Evolutionary conservation across 1,140 invertebrate genomes (phyloP), one percentile per base, ranked within the genome.

Genomic region (Zophobas morio): DNA sequence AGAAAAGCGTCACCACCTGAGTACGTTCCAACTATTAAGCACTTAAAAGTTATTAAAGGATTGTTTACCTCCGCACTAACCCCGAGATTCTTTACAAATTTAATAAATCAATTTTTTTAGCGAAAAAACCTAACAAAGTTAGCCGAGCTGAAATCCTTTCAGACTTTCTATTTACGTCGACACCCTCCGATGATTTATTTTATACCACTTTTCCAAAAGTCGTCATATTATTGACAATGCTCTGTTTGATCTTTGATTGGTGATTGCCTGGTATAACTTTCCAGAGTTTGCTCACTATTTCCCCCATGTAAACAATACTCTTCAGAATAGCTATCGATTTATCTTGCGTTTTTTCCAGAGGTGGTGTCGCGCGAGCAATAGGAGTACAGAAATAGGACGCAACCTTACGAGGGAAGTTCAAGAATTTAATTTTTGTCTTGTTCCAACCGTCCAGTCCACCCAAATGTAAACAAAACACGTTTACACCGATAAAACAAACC

Each of bases 91-190:
- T 20, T 20, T 20, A 20, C 20, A 20, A 20, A 20, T 20, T 20
- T 20, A 20, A 20, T 20, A 20, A 20, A 20, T 20, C 20, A 20
- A 20, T 20, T 20, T 20, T 20, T 20, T 20, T 20, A 20, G 20
- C 20, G 20, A 20, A 20, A 20, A 20, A 20, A 20, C 20, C 20
- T 20, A 51, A 51, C 49, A 51, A 51, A 51, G 49, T 51, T 51
- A 51, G 49, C 20, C 49, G 49, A 51, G 49, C 49, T 51, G 49
- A 51, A 51, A 51, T 51, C 49, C 49, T 51, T 51, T 51, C 49
- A 51, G 6, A 51, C 49, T 4, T 46, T 51, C 49, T 51, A 51
- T 51, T 51, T 51, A 51, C 49, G 49, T 20, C 4, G 49, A 51
- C 49, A 51, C 49, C 49, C 49, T 20, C n/a, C 49, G 3, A 51